Percentiles rank a stretch among this genome's conserved stretches.
Evolutionary conservation across 2,113 vertebrate species (phyloP).

Genomic region (Lasiurus cinereus): DNA sequence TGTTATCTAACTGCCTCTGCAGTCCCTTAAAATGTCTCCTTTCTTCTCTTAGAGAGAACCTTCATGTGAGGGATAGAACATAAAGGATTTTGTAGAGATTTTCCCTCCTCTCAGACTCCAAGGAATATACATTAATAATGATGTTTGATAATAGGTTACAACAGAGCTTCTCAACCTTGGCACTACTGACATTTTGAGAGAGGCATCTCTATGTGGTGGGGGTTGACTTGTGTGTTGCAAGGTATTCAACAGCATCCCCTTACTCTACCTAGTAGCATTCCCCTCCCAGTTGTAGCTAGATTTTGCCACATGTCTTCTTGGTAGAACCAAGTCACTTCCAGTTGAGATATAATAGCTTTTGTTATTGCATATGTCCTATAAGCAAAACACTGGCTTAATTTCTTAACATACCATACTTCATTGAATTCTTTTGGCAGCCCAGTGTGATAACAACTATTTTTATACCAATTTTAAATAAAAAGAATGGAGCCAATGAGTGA

Average conservation of each 20-base stretch:
- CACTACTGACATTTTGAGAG: not conserved
- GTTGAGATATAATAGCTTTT: not conserved
- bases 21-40: not conserved
- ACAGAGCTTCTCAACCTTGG: not conserved
- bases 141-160: not conserved
- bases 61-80: not conserved
- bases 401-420: not conserved
- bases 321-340: not conserved
- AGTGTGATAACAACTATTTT: not conserved
- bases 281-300: accelerated
- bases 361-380: not conserved
- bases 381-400: not conserved
- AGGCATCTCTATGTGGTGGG: not conserved
- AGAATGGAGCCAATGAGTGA: not conserved
- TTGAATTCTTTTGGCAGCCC: not conserved
- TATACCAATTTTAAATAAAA: not conserved
- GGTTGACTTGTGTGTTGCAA: accelerated
- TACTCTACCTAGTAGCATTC: not conserved
- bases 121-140: not conserved
- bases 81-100: not conserved
- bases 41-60: not conserved
- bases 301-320: not conserved
- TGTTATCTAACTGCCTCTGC: not conserved
- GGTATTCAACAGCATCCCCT: not conserved
- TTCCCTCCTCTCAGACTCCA: not conserved